Conservation (phyloP, 1,140 invertebrate species). For the Caenorhabditis remanei region DNA sequence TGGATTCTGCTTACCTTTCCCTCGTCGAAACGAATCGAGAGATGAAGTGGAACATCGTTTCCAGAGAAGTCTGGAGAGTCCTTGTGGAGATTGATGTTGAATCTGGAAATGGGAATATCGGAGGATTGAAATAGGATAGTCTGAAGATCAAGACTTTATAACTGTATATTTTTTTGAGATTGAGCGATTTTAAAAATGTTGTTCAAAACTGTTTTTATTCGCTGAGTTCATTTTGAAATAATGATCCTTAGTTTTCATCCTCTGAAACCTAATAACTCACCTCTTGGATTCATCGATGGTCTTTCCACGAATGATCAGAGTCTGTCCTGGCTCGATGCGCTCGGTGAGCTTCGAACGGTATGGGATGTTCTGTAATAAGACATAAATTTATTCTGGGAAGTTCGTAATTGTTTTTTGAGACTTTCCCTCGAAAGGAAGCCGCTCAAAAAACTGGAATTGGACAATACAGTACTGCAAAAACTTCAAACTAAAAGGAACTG, state of each 20-base stretch:
- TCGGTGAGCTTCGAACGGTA: conserved; percentile 65
- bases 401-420: background rate
- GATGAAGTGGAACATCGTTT: conserved; percentile 67
- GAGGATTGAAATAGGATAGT: background rate
- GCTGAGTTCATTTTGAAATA: too few species aligned
- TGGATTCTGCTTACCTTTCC: conserved; percentile 58
- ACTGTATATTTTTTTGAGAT: too few species aligned
- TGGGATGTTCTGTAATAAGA: conserved; percentile 64
- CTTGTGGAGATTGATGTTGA: conserved; percentile 67
- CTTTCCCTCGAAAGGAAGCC: conserved; percentile 2
- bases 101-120: conserved; percentile 27
- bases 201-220: too few species aligned
- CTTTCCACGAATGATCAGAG: conserved; percentile 66
- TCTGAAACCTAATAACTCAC: conserved; percentile 9
- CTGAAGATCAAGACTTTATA: too few species aligned
- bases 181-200: too few species aligned
- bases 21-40: conserved; percentile 66
- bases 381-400: too few species aligned
- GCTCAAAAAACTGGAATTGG: background rate
- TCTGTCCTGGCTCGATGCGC: conserved; percentile 67
- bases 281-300: conserved; percentile 66
- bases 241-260: too few species aligned
- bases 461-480: conserved; percentile 15
- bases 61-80: conserved; percentile 65
- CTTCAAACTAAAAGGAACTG: background rate